Evolutionary conservation across 2,888 invertebrate genomes (phyloP).

Genomic region (Drosophila dives): DNA sequence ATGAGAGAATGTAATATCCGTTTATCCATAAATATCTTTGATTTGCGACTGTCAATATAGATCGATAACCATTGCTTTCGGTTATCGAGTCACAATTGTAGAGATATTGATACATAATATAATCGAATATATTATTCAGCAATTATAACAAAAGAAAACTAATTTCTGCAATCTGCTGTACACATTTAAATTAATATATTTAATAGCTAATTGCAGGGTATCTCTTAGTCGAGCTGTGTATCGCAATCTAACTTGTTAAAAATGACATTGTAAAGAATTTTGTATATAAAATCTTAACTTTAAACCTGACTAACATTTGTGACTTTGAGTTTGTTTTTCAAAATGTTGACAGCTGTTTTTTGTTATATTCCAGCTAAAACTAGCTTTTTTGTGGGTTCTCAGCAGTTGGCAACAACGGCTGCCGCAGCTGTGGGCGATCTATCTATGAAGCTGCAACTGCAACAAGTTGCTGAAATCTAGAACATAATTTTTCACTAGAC

Average conservation of each 20-base stretch:
- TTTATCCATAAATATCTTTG: background rate
- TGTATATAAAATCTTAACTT: background rate
- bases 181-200: background rate
- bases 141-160: background rate
- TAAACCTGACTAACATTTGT: background rate
- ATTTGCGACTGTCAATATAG: background rate
- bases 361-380: background rate
- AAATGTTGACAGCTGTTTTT: background rate
- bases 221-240: background rate
- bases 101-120: background rate
- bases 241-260: background rate
- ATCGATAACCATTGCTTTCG: background rate
- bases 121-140: background rate
- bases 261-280: background rate
- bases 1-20: background rate
- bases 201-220: background rate
- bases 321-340: background rate
- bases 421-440: constrained; percentile 18
- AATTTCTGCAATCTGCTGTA: background rate
- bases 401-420: background rate
- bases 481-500: constrained; percentile 78
- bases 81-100: background rate
- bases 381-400: background rate
- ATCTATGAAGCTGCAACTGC: constrained; percentile 28
- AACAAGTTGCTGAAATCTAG: constrained; percentile 62